Base-by-base conservation (phyloP, 64 coral and sea anemone genomes). In the Montipora cactus region DNA sequence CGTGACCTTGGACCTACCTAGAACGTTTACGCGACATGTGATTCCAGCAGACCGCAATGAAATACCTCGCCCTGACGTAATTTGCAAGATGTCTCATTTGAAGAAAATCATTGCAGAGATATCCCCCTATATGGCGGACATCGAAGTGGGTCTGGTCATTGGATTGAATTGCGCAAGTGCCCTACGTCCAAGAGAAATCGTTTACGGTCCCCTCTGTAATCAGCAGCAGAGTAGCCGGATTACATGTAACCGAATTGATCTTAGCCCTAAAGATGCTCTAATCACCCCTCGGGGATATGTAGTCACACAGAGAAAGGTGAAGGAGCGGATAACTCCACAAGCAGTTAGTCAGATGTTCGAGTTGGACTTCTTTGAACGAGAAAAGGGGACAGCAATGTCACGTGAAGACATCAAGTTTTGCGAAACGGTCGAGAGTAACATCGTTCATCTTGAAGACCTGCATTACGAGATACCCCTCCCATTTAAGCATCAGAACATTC, bases 401-500 rank as follows among this genome's bases (percentile, higher is more conserved):
- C 28, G 28, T 37, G 28, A 37, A 37, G 28, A 37, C 28, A 37
- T 37, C 28, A 37, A 37, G 28, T 37, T 37, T 0, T 37, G 28
- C 28, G 28, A 37, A 37, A 37, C 28, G 28, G 28, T 37, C 28
- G 28, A 37, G 28, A 37, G 28, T 37, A 1, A 0, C 28, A 37
- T 37, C 28, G 28, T 37, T 37, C 28, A 37, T 67, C 22, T 72
- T 0, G 83, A 88, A 46, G 75, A 95, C 71, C 59, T 48, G 45
- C 94, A 95, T n/a, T 91, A 91, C 9, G 89, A 91, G 57, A 55
- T 95, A 75, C 89, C 89, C 52, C 76, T 91, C 11, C 94, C 25
- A 25, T 25, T 25, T 25, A 25, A 25, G 25, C 0, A 25, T 25
- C 25, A 25, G 25, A 25, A 25, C 25, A 25, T 1, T 25, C 25